Percentiles rank a stretch among this genome's conserved stretches.
phyloP scores from a whole-genome alignment of 2,888 invertebrate species.

The Caenorhabditis japonica region DNA sequence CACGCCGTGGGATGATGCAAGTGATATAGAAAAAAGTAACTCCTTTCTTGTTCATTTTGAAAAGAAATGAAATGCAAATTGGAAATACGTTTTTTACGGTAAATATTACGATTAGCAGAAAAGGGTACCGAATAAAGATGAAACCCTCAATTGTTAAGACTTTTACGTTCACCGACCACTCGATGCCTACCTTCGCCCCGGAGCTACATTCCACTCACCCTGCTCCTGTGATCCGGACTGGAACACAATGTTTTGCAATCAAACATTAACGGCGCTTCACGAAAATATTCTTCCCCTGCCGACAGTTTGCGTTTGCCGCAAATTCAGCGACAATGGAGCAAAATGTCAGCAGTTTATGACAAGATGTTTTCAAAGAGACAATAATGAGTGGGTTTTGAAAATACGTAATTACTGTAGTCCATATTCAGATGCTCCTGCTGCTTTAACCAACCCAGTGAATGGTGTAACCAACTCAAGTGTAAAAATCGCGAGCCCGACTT shows the following conservation, averaged over 20 bases:
- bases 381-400: constrained; percentile 49
- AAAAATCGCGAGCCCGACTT: constrained; percentile 70
- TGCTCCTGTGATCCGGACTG: constrained; percentile 60
- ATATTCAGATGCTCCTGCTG: constrained; percentile 71
- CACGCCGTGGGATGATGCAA: too few relatives aligned
- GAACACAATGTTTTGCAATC: constrained; percentile 60
- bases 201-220: constrained; percentile 52
- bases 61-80: too few relatives aligned
- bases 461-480: constrained; percentile 72
- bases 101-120: not conserved
- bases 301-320: constrained; percentile 63
- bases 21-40: too few relatives aligned
- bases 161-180: constrained; percentile 38
- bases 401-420: not conserved
- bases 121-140: not conserved
- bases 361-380: constrained; percentile 59
- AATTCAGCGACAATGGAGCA: constrained; percentile 58
- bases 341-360: constrained; percentile 69
- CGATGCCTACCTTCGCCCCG: constrained; percentile 47
- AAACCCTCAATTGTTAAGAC: constrained; percentile 19
- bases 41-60: too few relatives aligned
- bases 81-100: not conserved
- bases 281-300: constrained; percentile 34
- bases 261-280: constrained; percentile 34
- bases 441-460: constrained; percentile 71